Conservation (phyloP, 2,113 vertebrate genomes). For the Chaetops frenatus region DNA sequence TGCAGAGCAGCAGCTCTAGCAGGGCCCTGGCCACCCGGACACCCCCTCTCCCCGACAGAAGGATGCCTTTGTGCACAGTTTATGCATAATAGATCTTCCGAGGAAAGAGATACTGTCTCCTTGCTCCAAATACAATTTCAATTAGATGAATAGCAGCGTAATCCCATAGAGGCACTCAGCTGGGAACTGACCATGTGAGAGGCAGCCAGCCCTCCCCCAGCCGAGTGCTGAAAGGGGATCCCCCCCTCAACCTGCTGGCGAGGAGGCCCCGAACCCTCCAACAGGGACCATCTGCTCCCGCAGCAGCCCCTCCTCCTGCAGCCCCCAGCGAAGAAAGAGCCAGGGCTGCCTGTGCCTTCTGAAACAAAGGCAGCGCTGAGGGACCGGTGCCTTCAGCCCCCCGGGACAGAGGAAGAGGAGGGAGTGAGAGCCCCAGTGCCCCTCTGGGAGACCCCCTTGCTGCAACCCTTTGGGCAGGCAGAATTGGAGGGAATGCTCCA, state of each 20-base stretch:
- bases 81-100: neutral
- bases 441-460: rapidly evolving
- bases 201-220: constrained; percentile 6
- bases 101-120: constrained; percentile 36
- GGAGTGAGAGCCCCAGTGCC: neutral
- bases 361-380: neutral
- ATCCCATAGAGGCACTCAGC: constrained; percentile 43
- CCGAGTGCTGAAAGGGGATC: neutral
- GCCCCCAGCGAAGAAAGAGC: neutral
- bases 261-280: neutral
- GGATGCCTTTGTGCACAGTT: neutral
- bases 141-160: constrained; percentile 43
- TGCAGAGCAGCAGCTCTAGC: neutral
- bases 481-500: neutral
- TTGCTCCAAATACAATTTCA: constrained; percentile 30
- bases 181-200: constrained; percentile 36
- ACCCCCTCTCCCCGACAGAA: neutral
- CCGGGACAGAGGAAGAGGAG: neutral
- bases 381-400: neutral
- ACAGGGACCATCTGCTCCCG: constrained; percentile 35
- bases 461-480: rapidly evolving
- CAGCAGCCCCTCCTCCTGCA: constrained; percentile 31
- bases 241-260: neutral
- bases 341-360: neutral
- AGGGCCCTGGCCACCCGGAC: neutral